Base-by-base conservation (phyloP, 2,113 vertebrate species). In the Xiphias gladius region DNA sequence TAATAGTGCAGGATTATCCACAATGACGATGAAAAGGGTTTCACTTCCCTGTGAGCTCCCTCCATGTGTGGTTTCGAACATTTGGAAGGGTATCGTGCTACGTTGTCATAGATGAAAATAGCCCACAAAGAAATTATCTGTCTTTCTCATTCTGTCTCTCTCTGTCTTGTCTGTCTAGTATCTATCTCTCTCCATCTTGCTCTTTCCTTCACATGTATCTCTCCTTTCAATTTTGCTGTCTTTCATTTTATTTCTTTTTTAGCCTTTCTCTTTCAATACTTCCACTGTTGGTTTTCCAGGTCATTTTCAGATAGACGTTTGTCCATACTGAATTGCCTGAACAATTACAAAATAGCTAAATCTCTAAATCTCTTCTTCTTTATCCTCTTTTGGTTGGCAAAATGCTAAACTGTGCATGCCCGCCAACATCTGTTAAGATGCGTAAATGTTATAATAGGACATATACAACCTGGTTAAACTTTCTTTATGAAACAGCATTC, bases 21-120 rank as follows among this genome's bases (percentile, higher is more conserved):
- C 50, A 80, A 72, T 78, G 68, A 62, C 83, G 83, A 80, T 87
- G 73, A 86, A 86, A 87, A 82, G 43, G 64, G 55, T 75, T 85
- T 74, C 64, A 67, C 80, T 83, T 87, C 39, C 65, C 80, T 74
- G 75, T 78, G 58, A 77, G 71, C 66, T 22, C 46, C 17, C 12
- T 76, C 2, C 41, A 0, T 71, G 22, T 69, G 41, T 61, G 41
- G n/a, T n/a, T 72, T 64, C 37, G 69, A 41, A n/a, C 0, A 14
- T 37, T 37, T 32, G 1, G 14, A 54, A 57, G 26, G 55, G 11
- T 83, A 70, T 80, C 76, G 76, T 73, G 48, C 17, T 37, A 67
- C 57, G 65, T 61, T 88, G 69, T 82, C 22, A 46, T 39, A 57
- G 69, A 78, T 82, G 65, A 77, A 73, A 73, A 82, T 71, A 78